Conservation (phyloP, 2,797 vertebrate genomes). For the Anniella stebbinsi region DNA sequence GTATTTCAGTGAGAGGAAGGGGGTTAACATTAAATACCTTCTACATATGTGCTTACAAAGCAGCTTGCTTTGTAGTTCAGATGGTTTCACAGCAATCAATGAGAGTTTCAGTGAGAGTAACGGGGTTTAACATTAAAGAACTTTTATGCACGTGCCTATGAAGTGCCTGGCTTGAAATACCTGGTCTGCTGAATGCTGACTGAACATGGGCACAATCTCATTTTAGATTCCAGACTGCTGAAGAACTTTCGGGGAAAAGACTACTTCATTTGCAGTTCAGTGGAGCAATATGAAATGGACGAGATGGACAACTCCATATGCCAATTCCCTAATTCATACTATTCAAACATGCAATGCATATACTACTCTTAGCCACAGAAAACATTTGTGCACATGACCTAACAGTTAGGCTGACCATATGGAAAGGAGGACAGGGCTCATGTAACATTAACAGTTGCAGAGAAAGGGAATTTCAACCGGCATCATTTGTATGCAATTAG, state of each 20-base stretch:
- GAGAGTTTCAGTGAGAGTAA: not conserved
- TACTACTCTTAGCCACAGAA: not conserved
- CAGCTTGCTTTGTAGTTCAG: not conserved
- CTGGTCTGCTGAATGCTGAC: not conserved
- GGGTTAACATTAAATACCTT: conserved; percentile 4
- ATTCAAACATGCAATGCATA: not conserved
- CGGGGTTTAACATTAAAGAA: conserved; percentile 5
- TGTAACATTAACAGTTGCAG: no score
- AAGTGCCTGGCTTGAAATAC: not conserved
- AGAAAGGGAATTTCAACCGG: no score
- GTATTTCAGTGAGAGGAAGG: not conserved
- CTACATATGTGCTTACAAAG: not conserved
- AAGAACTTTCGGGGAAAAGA: not conserved
- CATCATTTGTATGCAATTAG: no score
- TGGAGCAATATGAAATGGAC: not conserved
- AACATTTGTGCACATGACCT: not conserved
- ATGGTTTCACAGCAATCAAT: not conserved
- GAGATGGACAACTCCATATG: not conserved
- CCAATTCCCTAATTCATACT: not conserved
- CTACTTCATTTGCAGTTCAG: not conserved
- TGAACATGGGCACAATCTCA: not conserved
- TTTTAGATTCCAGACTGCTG: not conserved
- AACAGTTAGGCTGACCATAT: no score
- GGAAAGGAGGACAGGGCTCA: no score
- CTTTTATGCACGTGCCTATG: not conserved